phyloP scores from a whole-genome alignment of 2,888 invertebrate species.

The Stenurella melanura region DNA sequence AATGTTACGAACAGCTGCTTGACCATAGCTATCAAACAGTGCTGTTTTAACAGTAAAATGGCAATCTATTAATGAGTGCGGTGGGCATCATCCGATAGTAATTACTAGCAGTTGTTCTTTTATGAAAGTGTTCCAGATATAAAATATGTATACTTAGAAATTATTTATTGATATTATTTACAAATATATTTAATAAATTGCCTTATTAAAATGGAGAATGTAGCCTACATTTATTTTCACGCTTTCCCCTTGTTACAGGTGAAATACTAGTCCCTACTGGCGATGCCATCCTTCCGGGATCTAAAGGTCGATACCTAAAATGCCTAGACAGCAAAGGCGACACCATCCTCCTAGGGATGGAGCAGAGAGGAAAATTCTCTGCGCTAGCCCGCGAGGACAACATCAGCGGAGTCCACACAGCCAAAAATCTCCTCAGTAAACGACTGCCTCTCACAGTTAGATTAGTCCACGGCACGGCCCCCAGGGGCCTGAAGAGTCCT shows the following conservation, averaged over 20 bases:
- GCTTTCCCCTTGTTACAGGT: slow-evolving; percentile 43
- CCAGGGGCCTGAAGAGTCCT: slow-evolving; percentile 87
- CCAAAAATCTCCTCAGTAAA: slow-evolving; percentile 90
- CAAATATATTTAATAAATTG: neutral
- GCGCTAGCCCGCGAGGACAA: slow-evolving; percentile 94
- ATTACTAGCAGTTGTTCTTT: too few species aligned
- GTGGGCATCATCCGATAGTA: too few species aligned
- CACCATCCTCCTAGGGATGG: slow-evolving; percentile 86
- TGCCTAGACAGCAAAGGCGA: slow-evolving; percentile 92
- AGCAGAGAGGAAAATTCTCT: slow-evolving; percentile 93
- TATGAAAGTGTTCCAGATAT: too few species aligned
- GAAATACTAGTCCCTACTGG: slow-evolving; percentile 88
- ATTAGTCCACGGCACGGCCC: slow-evolving; percentile 92
- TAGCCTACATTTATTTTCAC: neutral
- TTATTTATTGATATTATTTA: neutral
- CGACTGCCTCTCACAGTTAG: slow-evolving; percentile 91
- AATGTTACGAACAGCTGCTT: too few species aligned
- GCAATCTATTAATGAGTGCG: too few species aligned
- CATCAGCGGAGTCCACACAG: slow-evolving; percentile 95
- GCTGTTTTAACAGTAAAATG: too few species aligned
- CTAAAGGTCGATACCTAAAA: slow-evolving; percentile 87
- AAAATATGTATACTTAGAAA: too few species aligned
- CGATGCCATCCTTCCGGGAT: slow-evolving; percentile 80
- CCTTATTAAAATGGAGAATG: too few species aligned
- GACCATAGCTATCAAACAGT: too few species aligned